Base-by-base conservation (phyloP, 2,797 vertebrate species). In the Gambusia yucatana region DNA sequence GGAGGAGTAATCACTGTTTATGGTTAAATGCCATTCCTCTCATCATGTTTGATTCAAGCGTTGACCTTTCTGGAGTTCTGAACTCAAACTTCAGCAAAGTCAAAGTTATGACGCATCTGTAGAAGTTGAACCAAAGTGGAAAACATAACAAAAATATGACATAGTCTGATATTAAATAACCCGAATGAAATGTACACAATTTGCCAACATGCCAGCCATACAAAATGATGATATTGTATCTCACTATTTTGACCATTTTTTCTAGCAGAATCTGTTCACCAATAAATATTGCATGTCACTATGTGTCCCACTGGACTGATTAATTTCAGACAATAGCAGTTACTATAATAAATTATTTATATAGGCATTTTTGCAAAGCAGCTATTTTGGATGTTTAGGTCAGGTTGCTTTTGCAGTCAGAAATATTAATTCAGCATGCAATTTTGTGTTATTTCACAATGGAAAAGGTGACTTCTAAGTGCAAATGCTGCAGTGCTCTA, bases 1-100 rank as follows among this genome's bases (percentile, higher is more conserved):
- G 57, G 65, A 65, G 52, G 61, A 86, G 85, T 88, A 89, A 92
- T 92, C 88, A 87, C 83, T 86, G 86, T 89, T 87, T 82, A 83
- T 70, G 74, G 57, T 87, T 89, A 82, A 82, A 86, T 87, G 76
- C 77, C 48, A 69, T 72, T 44, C 1, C 43, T 41, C 41, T 20
- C 69, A 83, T 76, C 74, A 11, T 77, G 30, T 77, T 80, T 87
- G 79, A 85, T 75, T 79, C 30, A 33, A 74, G 55, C 25, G 75
- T 76, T 74, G 67, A 77, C 67, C 67, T 39, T 74, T 74, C 14
- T 28, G 39, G 13, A 28, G 50, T 39, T 57, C 52, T 41, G 22
- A 36, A 2, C 20, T 65, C 4, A 46, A 63, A 46, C 44, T n/a
- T 57, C 25, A 43, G 39, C n/a, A 17, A 17, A 75, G 39, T 16